Percentiles rank a stretch among this genome's conserved stretches.
These are phyloP conservation scores for Stratiomys singularior DNA, from an alignment of 2,888 invertebrate genomes.

Conservation along the genomic window DNA sequence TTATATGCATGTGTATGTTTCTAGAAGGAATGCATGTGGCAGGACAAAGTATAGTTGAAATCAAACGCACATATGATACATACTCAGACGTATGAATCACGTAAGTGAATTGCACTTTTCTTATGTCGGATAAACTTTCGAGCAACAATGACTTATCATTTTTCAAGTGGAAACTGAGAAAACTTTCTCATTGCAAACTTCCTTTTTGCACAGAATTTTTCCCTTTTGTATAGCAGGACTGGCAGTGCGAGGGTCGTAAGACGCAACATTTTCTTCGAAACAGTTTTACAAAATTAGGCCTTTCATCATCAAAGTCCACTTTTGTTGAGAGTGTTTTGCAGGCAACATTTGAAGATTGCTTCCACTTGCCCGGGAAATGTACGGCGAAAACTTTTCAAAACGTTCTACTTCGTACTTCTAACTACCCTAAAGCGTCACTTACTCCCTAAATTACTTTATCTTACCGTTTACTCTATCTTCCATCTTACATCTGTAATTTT, in stretches of 20 bases:
- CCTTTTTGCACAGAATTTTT: no score
- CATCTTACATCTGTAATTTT: neutral
- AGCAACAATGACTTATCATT: conserved; percentile 18
- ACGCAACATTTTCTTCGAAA: no score
- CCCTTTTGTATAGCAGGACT: no score
- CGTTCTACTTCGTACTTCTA: neutral
- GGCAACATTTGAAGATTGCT: neutral
- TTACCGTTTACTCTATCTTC: neutral
- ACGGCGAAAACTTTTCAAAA: conserved; percentile 6
- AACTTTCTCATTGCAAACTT: neutral
- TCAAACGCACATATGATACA: conserved; percentile 4
- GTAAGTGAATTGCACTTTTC: conserved; percentile 20
- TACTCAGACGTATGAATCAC: neutral
- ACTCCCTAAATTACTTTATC: neutral
- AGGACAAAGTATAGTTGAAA: neutral
- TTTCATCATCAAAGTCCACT: no score
- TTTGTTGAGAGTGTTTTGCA: neutral
- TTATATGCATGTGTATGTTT: no score
- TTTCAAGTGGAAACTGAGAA: neutral
- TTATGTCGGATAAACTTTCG: conserved; percentile 16
- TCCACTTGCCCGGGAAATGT: neutral
- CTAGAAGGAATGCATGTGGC: no score
- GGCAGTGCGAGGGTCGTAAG: no score
- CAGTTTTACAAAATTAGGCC: no score
- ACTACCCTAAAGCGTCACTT: neutral